Evolutionary conservation across 1,140 invertebrate species (phyloP).

Genomic region (Spodoptera litura): DNA sequence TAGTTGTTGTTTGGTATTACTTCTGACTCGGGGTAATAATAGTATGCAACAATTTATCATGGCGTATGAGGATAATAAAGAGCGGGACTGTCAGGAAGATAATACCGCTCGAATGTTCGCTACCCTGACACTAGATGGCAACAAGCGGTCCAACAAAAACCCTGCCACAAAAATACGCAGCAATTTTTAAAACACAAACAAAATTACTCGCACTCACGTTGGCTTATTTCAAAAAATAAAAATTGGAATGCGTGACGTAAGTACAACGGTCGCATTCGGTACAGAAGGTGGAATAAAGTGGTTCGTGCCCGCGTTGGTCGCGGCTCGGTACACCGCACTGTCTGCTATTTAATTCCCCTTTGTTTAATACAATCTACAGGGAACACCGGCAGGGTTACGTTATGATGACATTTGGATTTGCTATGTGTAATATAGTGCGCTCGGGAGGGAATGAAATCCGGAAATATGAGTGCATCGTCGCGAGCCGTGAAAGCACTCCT

Average conservation of each 20-base stretch:
- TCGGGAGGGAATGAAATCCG: constrained; percentile 60
- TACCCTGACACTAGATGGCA: constrained; percentile 39
- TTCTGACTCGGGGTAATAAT: constrained; percentile 26
- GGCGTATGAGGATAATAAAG: constrained; percentile 30
- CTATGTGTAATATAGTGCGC: constrained; percentile 64
- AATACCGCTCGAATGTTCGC: constrained; percentile 27
- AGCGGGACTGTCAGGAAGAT: constrained; percentile 34
- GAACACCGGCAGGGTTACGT: constrained; percentile 65
- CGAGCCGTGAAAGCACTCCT: constrained; percentile 53
- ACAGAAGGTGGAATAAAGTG: constrained; percentile 67
- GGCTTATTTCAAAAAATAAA: constrained; percentile 51
- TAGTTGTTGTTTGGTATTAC: constrained; percentile 19
- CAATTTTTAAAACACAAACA: constrained; percentile 48
- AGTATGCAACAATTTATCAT: constrained; percentile 13
- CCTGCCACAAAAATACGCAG: constrained; percentile 44
- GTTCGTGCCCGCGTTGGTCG: constrained; percentile 63
- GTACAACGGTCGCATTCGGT: constrained; percentile 52
- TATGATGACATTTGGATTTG: constrained; percentile 74
- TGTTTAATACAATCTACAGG: constrained; percentile 75
- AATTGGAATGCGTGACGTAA: constrained; percentile 55
- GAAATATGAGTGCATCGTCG: constrained; percentile 66
- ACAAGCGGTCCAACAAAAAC: constrained; percentile 37
- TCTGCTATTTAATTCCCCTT: constrained; percentile 73
- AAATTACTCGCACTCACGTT: constrained; percentile 45
- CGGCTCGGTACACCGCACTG: constrained; percentile 65